A percentile compares a stretch with the other conserved stretches of the same genome.
These are phyloP conservation scores for Falcunculus frontatus DNA, from an alignment of 2,113 vertebrate species.

Conservation along the genomic window DNA sequence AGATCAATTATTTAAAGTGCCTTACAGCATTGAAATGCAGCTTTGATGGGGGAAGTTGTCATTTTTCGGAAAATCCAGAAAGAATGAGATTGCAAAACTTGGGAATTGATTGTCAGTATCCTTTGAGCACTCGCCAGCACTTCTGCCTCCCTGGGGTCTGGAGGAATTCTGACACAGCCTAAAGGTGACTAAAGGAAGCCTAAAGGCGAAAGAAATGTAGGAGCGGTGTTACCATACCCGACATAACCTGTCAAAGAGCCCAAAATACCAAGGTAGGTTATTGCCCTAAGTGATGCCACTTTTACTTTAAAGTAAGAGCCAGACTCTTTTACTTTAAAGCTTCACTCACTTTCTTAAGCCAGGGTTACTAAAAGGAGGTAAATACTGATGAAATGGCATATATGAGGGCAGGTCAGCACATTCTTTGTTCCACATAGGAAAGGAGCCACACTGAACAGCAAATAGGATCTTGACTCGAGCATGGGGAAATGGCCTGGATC, in stretches of 20 bases:
- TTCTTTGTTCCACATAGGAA: background rate
- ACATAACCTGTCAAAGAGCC: background rate
- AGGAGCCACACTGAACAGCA: background rate
- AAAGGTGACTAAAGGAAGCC: background rate
- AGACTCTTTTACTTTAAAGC: background rate
- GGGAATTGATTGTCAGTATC: too few species aligned
- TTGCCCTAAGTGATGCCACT: background rate
- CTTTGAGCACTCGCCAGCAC: background rate
- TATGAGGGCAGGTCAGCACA: background rate
- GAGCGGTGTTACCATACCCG: background rate
- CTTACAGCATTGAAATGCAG: background rate
- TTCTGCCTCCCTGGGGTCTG: background rate
- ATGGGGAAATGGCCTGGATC: background rate
- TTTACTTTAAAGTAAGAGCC: too few species aligned
- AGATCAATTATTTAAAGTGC: background rate
- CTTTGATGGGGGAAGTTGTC: background rate
- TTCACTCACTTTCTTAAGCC: background rate
- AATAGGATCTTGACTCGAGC: background rate
- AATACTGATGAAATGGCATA: background rate
- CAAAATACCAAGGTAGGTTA: background rate
- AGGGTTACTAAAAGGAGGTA: background rate
- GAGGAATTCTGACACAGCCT: background rate
- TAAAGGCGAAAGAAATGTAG: background rate
- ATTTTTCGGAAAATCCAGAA: background rate
- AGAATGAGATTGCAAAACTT: background rate